Evolutionary conservation across 2,113 vertebrate species (phyloP).

Genomic region (Lasiurus borealis): DNA sequence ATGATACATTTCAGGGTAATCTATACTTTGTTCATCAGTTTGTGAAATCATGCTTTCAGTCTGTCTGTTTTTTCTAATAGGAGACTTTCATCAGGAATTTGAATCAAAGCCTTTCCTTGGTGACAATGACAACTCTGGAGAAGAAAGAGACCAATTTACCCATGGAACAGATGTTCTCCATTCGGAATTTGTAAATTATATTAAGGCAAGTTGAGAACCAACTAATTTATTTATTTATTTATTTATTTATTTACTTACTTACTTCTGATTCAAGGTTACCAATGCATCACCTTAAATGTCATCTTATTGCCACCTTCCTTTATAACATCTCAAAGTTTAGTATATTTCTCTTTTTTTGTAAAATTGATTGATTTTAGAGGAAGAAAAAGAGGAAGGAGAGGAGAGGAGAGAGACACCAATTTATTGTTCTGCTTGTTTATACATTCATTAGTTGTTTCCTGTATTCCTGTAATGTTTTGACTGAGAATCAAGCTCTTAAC

Average conservation of each 20-base stretch:
- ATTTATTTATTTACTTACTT: neutral
- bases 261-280: neutral
- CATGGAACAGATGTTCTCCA: conserved; percentile 87
- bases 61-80: conserved; percentile 71
- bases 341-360: neutral
- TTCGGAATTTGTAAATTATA: conserved; percentile 91
- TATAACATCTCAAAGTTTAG: neutral
- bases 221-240: neutral
- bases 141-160: conserved; percentile 86
- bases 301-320: neutral
- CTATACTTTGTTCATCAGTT: neutral
- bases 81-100: conserved; percentile 87
- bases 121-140: conserved; percentile 85
- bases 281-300: neutral
- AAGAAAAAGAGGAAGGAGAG: neutral
- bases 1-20: neutral
- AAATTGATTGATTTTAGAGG: neutral
- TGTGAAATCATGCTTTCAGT: neutral
- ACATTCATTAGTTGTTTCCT: neutral
- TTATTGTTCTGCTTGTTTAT: neutral
- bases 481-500: neutral
- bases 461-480: neutral
- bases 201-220: conserved; percentile 89
- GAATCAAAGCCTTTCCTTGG: conserved; percentile 78
- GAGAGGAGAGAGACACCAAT: neutral